Percentiles rank a stretch among this genome's conserved stretches.
Evolutionary conservation across 2,113 vertebrate species (phyloP).

Genomic region (Coturnix japonica): DNA sequence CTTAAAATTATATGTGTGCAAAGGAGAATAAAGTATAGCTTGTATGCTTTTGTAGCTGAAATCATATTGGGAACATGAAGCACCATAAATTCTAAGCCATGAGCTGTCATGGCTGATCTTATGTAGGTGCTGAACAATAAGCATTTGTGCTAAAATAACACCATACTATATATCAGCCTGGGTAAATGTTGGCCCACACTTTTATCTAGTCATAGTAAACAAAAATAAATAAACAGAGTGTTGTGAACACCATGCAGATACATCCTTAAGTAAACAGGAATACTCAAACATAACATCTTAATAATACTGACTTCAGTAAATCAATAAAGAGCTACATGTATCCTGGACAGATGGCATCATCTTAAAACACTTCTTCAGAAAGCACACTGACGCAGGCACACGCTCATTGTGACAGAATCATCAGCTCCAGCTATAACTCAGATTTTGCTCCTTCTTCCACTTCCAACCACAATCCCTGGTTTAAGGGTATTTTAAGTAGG

Average conservation of each 20-base stretch:
- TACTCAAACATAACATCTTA: neutral
- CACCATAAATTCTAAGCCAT: constrained; percentile 40
- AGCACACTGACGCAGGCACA: neutral
- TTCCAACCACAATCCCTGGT: neutral
- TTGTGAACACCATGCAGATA: neutral
- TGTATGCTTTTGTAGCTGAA: constrained; percentile 11
- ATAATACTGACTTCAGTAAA: neutral
- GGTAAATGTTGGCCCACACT: neutral
- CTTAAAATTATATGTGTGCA: constrained; percentile 14
- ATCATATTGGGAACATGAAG: neutral
- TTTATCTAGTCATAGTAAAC: neutral
- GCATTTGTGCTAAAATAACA: neutral
- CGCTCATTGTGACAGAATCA: neutral
- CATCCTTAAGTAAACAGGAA: neutral
- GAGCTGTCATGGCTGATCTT: neutral
- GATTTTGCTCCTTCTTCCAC: neutral
- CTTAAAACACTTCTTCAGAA: neutral
- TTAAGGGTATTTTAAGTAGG: neutral
- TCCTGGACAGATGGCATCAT: neutral
- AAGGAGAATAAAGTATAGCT: neutral
- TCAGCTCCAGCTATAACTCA: neutral
- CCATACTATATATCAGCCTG: neutral
- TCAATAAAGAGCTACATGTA: neutral
- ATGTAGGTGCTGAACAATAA: neutral
- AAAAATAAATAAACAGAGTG: neutral